These are phyloP conservation scores for Ispidina picta DNA, from an alignment of 2,797 vertebrate genomes.

Conservation along the genomic window DNA sequence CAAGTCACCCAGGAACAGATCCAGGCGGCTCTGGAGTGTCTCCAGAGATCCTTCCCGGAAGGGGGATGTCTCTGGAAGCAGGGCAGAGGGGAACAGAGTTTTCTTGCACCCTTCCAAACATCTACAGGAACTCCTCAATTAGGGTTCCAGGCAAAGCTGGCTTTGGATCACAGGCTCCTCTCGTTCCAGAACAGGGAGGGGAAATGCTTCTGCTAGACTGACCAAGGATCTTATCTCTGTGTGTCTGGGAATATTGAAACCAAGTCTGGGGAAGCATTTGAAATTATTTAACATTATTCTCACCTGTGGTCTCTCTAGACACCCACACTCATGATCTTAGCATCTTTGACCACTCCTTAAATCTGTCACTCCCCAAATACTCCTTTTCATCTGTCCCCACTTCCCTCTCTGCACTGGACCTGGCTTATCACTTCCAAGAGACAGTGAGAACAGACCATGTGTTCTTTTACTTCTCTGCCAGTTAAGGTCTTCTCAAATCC, in stretches of 20 bases:
- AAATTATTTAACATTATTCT: not conserved
- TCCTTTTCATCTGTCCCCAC: not conserved
- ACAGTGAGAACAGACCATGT: not conserved
- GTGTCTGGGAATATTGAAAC: not conserved
- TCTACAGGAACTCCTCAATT: not conserved
- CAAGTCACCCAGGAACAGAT: too few species aligned
- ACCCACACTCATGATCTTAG: not conserved
- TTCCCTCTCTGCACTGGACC: not conserved
- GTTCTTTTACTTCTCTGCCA: not conserved
- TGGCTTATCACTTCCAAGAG: not conserved
- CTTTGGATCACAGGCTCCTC: not conserved
- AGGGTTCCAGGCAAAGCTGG: not conserved
- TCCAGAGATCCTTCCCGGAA: not conserved
- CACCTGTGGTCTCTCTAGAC: not conserved
- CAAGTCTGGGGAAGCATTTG: not conserved
- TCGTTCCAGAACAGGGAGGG: not conserved
- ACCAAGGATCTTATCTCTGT: not conserved
- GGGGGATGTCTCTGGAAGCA: not conserved
- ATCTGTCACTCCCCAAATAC: not conserved
- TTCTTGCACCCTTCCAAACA: not conserved
- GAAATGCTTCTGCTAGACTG: not conserved
- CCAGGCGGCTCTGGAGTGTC: too few species aligned
- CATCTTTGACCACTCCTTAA: not conserved
- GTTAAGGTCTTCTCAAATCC: not conserved
- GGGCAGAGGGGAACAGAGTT: not conserved